phyloP scores from a whole-genome alignment of 1,140 invertebrate species.

The Eriocheir sinensis region DNA sequence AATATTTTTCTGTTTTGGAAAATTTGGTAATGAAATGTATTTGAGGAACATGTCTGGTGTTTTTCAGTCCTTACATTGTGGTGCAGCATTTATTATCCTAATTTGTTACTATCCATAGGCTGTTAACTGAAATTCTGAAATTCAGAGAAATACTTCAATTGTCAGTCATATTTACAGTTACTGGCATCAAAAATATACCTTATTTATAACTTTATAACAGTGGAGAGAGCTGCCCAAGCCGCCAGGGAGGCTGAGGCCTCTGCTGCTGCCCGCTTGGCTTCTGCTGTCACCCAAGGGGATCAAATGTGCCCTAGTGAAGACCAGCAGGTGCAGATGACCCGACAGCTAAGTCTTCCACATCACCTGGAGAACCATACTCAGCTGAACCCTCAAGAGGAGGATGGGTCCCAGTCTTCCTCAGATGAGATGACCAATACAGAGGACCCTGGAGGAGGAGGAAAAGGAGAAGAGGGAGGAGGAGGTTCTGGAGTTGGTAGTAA shows the following conservation, averaged over 20 bases:
- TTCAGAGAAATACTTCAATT: too few relatives aligned
- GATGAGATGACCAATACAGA: conserved; percentile 42
- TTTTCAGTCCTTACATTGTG: not conserved
- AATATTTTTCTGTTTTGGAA: too few relatives aligned
- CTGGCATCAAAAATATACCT: not conserved
- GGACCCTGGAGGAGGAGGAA: not conserved
- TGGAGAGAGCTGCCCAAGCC: conserved; percentile 72
- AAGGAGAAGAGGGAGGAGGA: not conserved
- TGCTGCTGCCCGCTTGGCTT: conserved; percentile 56
- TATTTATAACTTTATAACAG: conserved; percentile 38
- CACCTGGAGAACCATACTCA: conserved; percentile 33
- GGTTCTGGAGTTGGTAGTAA: not conserved
- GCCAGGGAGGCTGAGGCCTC: conserved; percentile 71
- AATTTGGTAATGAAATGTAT: not conserved
- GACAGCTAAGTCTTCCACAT: not conserved
- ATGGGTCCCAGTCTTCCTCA: conserved; percentile 40
- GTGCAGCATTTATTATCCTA: too few relatives aligned
- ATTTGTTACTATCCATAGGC: too few relatives aligned
- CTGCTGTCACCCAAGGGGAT: not conserved
- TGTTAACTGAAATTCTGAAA: too few relatives aligned
- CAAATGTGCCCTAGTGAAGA: not conserved
- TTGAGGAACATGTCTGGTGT: not conserved
- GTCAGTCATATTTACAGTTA: too few relatives aligned
- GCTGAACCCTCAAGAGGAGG: not conserved
- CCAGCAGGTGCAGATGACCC: not conserved